A percentile compares a stretch with the other conserved stretches of the same genome.
Evolutionary conservation across 1,140 invertebrate species (phyloP).

Genomic region (Drosophila erecta): DNA sequence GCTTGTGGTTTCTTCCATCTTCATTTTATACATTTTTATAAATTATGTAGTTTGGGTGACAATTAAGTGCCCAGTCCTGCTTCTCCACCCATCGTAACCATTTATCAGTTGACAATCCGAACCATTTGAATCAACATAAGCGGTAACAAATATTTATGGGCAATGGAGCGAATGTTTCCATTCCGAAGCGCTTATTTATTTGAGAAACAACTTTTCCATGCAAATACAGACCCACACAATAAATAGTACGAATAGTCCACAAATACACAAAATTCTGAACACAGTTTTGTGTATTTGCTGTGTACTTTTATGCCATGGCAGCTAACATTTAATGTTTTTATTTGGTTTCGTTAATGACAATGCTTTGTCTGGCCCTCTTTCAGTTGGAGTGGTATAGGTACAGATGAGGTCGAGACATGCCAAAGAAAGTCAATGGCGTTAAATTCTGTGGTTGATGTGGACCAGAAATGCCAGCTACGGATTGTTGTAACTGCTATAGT

Average conservation of each 20-base stretch:
- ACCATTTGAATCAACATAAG: conserved; percentile 74
- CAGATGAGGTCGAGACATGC: neutral
- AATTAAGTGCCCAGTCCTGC: neutral
- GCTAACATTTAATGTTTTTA: conserved; percentile 71
- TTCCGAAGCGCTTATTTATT: conserved; percentile 59
- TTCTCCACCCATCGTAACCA: conserved; percentile 3
- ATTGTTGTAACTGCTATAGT: neutral
- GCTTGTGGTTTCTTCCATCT: no score
- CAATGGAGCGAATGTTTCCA: conserved; percentile 62
- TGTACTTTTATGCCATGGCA: conserved; percentile 43
- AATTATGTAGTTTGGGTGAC: neutral
- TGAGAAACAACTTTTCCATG: conserved; percentile 44
- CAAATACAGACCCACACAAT: conserved; percentile 38
- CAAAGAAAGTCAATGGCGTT: conserved; percentile 34
- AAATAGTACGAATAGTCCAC: conserved; percentile 41
- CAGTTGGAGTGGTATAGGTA: conserved; percentile 1
- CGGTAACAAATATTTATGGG: conserved; percentile 69
- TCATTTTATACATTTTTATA: no score
- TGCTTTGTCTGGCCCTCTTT: conserved; percentile 38
- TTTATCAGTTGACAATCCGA: conserved; percentile 47
- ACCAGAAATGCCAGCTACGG: neutral
- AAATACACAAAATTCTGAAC: conserved; percentile 55
- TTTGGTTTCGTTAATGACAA: conserved; percentile 74
- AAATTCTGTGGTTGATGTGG: neutral
- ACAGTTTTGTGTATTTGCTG: conserved; percentile 37